Evolutionary conservation across 2,113 vertebrate species (phyloP).

Genomic region (Protobothrops mucrosquamatus): DNA sequence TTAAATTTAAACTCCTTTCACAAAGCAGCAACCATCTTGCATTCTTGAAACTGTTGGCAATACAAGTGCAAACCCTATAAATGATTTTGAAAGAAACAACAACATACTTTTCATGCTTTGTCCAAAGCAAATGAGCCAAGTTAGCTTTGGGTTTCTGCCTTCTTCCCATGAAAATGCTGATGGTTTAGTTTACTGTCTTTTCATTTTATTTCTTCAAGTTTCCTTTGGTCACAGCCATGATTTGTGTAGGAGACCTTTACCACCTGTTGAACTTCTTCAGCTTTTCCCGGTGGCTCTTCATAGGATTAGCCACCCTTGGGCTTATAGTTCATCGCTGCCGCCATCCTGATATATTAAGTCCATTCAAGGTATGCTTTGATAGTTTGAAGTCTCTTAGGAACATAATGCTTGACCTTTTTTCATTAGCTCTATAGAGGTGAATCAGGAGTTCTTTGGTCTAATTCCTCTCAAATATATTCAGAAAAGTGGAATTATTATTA

Average conservation of each 20-base stretch:
- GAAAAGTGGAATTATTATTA: not conserved
- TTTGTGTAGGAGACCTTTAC: slow-evolving; percentile 79
- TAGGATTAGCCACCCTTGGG: slow-evolving; percentile 80
- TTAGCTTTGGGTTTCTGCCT: not conserved
- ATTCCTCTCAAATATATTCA: not conserved
- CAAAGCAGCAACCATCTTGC: not conserved
- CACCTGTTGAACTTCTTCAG: slow-evolving; percentile 85
- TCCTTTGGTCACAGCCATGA: slow-evolving; percentile 76
- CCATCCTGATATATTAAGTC: slow-evolving; percentile 77
- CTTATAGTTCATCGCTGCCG: slow-evolving; percentile 81
- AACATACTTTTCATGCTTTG: not conserved
- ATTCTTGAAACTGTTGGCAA: not conserved
- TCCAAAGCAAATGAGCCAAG: not conserved
- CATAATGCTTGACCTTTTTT: not conserved
- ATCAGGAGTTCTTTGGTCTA: not conserved
- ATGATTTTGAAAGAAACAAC: not conserved
- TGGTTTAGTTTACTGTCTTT: not conserved
- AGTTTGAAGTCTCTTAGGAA: not conserved
- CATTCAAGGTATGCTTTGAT: slow-evolving; percentile 74
- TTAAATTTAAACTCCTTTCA: not conserved
- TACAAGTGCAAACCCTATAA: not conserved
- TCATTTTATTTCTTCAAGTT: slow-evolving; percentile 67
- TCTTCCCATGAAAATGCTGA: not conserved
- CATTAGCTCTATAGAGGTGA: not conserved
- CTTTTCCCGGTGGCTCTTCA: slow-evolving; percentile 87